Percentiles rank a stretch among this genome's conserved stretches.
These are phyloP conservation scores for Euwallacea similis DNA, from an alignment of 1,140 invertebrate genomes.

Conservation along the genomic window DNA sequence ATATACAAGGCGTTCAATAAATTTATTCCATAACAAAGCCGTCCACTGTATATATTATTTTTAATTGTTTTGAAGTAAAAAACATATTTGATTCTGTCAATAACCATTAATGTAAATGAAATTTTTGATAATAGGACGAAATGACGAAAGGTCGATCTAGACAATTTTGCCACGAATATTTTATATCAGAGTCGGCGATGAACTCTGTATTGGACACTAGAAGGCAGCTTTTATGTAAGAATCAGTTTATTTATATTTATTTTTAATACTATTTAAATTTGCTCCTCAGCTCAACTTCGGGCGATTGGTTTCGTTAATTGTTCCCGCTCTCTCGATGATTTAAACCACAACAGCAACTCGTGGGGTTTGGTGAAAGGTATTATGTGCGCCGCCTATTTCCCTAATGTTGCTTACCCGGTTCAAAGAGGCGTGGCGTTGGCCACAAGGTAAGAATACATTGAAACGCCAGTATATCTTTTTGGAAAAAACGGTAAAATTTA, in stretches of 20 bases:
- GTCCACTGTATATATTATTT: not conserved
- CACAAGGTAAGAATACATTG: slow-evolving; percentile 44
- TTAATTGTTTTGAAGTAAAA: not conserved
- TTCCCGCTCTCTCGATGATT: slow-evolving; percentile 69
- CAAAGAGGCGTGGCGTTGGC: slow-evolving; percentile 19
- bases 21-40: no score
- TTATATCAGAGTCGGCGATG: slow-evolving; percentile 80
- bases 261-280: slow-evolving; percentile 19
- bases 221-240: slow-evolving; percentile 66
- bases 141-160: slow-evolving; percentile 60
- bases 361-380: slow-evolving; percentile 93
- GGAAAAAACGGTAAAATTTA: not conserved
- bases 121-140: slow-evolving; percentile 23
- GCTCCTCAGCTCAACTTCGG: slow-evolving; percentile 69
- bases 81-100: not conserved
- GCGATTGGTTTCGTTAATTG: slow-evolving; percentile 83
- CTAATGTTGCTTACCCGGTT: slow-evolving; percentile 72
- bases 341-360: slow-evolving; percentile 85
- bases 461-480: not conserved
- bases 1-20: no score
- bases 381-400: slow-evolving; percentile 83
- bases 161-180: slow-evolving; percentile 78
- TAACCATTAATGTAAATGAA: not conserved
- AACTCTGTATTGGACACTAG: slow-evolving; percentile 81
- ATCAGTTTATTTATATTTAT: not conserved